Base-by-base conservation (phyloP, 2,888 invertebrate species). In the Tachina lurida region DNA sequence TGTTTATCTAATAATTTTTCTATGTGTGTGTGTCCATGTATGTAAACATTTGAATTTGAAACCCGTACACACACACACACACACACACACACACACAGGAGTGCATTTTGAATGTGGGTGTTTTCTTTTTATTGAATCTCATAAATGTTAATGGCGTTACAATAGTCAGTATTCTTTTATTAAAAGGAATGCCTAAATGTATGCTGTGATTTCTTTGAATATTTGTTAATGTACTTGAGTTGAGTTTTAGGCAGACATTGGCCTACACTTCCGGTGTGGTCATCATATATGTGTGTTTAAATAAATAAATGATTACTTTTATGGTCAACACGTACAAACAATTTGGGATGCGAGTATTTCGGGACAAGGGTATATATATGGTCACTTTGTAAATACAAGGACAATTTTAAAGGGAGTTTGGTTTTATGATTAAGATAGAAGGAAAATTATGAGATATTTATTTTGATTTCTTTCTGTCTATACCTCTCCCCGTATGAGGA, bases 191-290 rank as follows among this genome's bases (percentile, higher is more conserved):
- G 90, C 90, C 90, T 89, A 88, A 88, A 90, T 89, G 89, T 89
- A 88, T 88, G 89, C 91, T 87, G 88, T 89, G 91, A 90, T 90
- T 90, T 88, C 45, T 54, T 87, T 65, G 49, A 76, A 67, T 60
- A 67, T 68, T 65, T 70, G 43, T 39, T 19, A 43, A 47, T 71
- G 65, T 31, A 65, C 65, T 83, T 74, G 62, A 43, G 58, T 83
- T 74, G 62, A 43, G 58, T 67, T 68, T 19, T 12, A 19, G 31
- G 31, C 52, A 62, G 31, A 31, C 8, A 22, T 0, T 31, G 62
- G n/a, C 52, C n/a, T 22, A 10, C 10, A n/a, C 31, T 81, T 47
- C 54, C 68, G 49, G 56, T 78, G 13, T 49, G 77, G 47, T 54
- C 79, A 60, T 76, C 49, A 22, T 60, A 31, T 15, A 39, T 68